Evolutionary conservation across 2,797 vertebrate species (phyloP).

Genomic region (Chelon auratus): DNA sequence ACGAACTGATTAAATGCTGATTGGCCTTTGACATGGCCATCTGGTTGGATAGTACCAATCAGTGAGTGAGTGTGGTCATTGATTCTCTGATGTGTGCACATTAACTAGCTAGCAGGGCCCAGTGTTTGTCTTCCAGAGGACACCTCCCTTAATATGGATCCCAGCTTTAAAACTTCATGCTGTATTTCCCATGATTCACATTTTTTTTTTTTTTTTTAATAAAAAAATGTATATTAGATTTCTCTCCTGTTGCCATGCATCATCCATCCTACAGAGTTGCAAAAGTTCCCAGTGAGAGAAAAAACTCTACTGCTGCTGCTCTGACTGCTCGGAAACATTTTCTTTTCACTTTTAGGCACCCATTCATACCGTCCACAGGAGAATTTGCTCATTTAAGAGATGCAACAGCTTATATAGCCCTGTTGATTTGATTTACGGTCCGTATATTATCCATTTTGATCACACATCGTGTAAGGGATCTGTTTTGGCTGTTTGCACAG

Average conservation of each 20-base stretch:
- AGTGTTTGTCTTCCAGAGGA: conserved; percentile 40
- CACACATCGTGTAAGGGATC: background rate
- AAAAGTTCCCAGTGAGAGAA: background rate
- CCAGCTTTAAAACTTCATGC: conserved; percentile 58
- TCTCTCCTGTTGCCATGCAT: conserved; percentile 12
- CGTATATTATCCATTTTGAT: background rate
- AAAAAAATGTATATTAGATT: conserved; percentile 41
- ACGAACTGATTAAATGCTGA: background rate
- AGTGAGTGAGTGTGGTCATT: conserved; percentile 43
- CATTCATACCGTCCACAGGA: background rate
- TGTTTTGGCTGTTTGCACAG: background rate
- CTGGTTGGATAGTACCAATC: conserved; percentile 27
- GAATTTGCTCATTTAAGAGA: background rate
- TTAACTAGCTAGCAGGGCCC: conserved; percentile 55
- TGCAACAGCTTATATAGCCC: background rate
- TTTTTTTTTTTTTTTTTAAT: conserved; percentile 8
- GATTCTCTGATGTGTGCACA: conserved; percentile 50
- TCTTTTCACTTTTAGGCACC: conserved; percentile 11
- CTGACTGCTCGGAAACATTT: conserved; percentile 13
- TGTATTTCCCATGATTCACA: conserved; percentile 55
- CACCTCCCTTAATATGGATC: conserved; percentile 68
- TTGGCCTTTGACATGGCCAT: conserved; percentile 3
- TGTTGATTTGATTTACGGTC: background rate
- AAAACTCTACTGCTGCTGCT: conserved; percentile 1
- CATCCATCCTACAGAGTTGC: background rate